Percentiles rank a stretch among this genome's conserved stretches.
These are phyloP conservation scores for Rhizomys pruinosus DNA, from an alignment of 2,113 vertebrate species.

Conservation along the genomic window DNA sequence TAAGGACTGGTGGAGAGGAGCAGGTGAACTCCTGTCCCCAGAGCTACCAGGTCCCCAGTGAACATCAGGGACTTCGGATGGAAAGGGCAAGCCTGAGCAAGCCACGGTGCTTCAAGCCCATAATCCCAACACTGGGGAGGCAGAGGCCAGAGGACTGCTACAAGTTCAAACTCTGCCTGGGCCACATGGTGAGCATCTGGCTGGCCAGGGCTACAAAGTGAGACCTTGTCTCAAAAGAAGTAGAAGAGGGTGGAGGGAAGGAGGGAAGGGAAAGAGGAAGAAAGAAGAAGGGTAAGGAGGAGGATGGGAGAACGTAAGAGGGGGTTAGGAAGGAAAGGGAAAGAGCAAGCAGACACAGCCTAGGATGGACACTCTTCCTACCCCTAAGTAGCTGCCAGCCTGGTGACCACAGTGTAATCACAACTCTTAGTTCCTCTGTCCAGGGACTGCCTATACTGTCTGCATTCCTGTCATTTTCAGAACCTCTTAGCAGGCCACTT, in stretches of 20 bases:
- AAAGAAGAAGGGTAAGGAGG: rapidly evolving
- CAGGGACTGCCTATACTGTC: not conserved
- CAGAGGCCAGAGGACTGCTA: too few species aligned
- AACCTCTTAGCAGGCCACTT: not conserved
- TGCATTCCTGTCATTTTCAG: not conserved
- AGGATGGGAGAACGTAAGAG: not conserved
- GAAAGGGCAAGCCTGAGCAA: too few species aligned
- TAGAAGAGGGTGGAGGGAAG: not conserved
- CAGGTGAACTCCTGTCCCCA: not conserved
- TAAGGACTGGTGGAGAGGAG: not conserved
- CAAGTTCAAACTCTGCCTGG: not conserved
- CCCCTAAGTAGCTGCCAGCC: too few species aligned
- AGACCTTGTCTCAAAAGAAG: not conserved
- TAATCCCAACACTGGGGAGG: not conserved
- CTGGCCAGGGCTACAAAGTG: not conserved
- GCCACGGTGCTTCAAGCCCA: too few species aligned
- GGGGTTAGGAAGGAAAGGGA: rapidly evolving
- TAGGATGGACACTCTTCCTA: too few species aligned
- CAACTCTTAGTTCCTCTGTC: not conserved
- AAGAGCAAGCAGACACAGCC: rapidly evolving
- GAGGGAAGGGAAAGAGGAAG: not conserved
- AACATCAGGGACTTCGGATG: not conserved
- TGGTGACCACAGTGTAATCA: not conserved
- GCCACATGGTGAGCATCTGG: not conserved
- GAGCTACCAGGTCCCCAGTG: not conserved